Conservation (phyloP, 2,113 vertebrate species). For the Puntigrus tetrazona region DNA sequence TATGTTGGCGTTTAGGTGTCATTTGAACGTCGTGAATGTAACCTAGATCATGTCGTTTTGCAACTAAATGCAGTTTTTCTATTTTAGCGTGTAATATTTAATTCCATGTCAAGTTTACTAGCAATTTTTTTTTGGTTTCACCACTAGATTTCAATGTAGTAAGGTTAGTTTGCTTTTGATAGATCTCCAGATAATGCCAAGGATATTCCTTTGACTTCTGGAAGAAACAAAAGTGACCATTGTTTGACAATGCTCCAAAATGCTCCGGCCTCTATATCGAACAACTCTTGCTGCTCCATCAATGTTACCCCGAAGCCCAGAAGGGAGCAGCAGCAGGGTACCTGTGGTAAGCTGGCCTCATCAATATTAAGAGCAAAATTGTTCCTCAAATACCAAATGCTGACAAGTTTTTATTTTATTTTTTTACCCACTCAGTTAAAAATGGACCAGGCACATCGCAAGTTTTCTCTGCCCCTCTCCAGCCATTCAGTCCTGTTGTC, state of each 20-base stretch:
- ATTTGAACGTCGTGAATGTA: not conserved
- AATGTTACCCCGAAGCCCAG: not conserved
- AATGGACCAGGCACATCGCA: not conserved
- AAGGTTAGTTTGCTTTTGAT: not conserved
- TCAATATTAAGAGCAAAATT: not conserved
- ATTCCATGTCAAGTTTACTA: not conserved
- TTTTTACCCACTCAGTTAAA: not conserved
- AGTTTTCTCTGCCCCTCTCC: not conserved
- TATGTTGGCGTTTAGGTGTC: not conserved
- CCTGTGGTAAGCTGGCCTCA: not conserved
- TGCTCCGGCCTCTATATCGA: not conserved
- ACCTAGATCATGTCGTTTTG: not conserved
- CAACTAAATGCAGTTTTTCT: not conserved
- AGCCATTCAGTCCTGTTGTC: not conserved
- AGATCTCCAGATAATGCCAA: conserved; percentile 16
- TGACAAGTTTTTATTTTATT: not conserved
- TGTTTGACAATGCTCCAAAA: conserved; percentile 11
- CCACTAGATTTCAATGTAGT: not conserved
- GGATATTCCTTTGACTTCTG: conserved; percentile 1
- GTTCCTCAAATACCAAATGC: not conserved
- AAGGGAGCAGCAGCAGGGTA: not conserved
- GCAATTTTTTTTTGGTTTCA: not conserved
- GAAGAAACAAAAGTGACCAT: conserved; percentile 35
- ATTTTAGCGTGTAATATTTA: too few relatives aligned
- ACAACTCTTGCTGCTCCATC: not conserved